Percentiles rank a stretch among this genome's conserved stretches.
Conservation (phyloP, 2,113 vertebrate species). For the Dipodomys stephensi region DNA sequence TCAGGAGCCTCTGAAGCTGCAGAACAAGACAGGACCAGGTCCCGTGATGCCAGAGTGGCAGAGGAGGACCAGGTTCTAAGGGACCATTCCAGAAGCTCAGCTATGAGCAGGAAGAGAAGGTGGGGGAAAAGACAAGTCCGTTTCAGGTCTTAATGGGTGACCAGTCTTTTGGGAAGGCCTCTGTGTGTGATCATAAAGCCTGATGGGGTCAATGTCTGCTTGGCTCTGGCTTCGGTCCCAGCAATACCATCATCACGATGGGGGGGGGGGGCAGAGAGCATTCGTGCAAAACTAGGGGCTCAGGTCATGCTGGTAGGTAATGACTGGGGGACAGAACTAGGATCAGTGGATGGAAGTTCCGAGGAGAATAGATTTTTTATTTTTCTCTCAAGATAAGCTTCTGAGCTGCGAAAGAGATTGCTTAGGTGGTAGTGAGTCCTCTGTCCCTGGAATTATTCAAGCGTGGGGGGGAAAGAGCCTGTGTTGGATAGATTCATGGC, state of each 20-base stretch:
- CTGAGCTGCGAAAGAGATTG: neutral
- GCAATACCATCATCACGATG: neutral
- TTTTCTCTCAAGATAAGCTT: neutral
- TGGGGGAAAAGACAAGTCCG: neutral
- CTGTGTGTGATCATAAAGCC: neutral
- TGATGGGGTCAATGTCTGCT: neutral
- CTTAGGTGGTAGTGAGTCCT: neutral
- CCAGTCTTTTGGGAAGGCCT: neutral
- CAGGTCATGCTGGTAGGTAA: neutral
- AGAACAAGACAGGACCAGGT: neutral
- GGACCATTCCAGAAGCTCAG: neutral
- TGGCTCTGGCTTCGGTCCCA: neutral
- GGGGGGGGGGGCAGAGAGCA: too few relatives aligned
- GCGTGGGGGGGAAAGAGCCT: neutral
- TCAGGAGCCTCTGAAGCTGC: neutral
- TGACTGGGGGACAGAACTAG: neutral
- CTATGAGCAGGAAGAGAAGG: neutral
- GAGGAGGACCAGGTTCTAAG: neutral
- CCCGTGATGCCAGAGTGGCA: neutral
- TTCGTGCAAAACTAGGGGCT: neutral
- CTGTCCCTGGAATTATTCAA: neutral
- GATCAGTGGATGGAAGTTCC: neutral
- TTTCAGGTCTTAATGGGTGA: neutral
- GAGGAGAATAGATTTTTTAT: neutral
- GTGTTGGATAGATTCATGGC: too few relatives aligned